Evolutionary conservation across 2,888 invertebrate species (phyloP).

Genomic region (Temnothorax rugatulus): DNA sequence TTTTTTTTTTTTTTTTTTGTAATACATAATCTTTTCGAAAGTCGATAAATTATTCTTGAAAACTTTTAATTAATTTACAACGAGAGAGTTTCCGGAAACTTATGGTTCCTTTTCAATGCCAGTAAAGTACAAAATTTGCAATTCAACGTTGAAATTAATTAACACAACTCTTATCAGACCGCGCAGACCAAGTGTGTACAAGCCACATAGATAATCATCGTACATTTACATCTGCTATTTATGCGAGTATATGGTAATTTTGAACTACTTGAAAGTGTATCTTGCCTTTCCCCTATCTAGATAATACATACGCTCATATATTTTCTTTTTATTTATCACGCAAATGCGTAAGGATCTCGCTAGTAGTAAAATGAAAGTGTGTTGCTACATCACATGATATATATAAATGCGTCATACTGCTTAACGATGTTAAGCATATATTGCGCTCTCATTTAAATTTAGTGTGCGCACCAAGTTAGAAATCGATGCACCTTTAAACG

Average conservation of each 20-base stretch:
- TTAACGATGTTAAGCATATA: conserved; percentile 58
- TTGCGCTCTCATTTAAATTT: conserved; percentile 62
- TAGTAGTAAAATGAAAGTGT: conserved; percentile 69
- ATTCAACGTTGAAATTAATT: conserved; percentile 33
- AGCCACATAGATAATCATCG: not conserved
- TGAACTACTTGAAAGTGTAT: conserved; percentile 51
- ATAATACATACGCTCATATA: conserved; percentile 14
- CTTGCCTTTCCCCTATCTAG: conserved; percentile 31
- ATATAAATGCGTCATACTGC: conserved; percentile 55
- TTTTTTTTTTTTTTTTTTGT: conserved; percentile 11
- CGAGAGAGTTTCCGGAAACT: conserved; percentile 4
- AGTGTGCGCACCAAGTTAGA: conserved; percentile 61
- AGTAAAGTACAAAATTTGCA: conserved; percentile 21
- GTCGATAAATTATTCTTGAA: conserved; percentile 8
- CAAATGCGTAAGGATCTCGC: conserved; percentile 43
- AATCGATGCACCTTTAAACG: conserved; percentile 60
- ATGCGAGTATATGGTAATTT: conserved; percentile 45
- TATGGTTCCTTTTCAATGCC: conserved; percentile 1
- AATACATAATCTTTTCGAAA: conserved; percentile 12
- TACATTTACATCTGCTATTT: conserved; percentile 42
- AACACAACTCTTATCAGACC: not conserved
- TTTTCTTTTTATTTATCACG: conserved; percentile 34
- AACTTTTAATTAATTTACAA: conserved; percentile 16
- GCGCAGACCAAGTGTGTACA: conserved; percentile 6
- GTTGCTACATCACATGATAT: conserved; percentile 62